Evolutionary conservation across 2,888 invertebrate species (phyloP).

Genomic region (Euproctis similis): DNA sequence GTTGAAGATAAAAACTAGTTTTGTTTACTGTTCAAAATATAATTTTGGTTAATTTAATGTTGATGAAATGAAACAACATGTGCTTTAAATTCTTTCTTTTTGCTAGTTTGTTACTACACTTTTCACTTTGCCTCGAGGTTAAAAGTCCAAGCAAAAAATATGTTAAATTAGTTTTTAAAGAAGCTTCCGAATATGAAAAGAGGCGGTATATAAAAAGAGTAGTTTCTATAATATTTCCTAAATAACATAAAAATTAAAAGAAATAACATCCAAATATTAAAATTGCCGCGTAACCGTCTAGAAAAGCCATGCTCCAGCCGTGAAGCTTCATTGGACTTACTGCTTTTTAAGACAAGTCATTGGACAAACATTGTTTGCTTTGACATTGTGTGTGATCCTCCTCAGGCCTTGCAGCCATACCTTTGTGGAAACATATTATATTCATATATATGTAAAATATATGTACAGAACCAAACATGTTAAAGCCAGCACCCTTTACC

Average conservation of each 20-base stretch:
- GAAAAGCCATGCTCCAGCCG: constrained; percentile 37
- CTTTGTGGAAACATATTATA: constrained; percentile 67
- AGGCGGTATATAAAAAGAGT: not conserved
- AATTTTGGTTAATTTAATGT: not conserved
- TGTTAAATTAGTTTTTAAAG: constrained; percentile 1
- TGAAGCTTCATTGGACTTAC: constrained; percentile 81
- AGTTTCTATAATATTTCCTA: constrained; percentile 4
- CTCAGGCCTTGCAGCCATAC: constrained; percentile 96
- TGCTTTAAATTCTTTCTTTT: not conserved
- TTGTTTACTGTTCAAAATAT: not conserved
- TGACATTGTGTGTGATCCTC: constrained; percentile 97
- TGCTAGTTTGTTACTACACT: not conserved
- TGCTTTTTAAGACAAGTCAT: constrained; percentile 99
- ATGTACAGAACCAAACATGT: too few species aligned
- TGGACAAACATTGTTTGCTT: constrained; percentile 99
- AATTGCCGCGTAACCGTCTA: constrained; percentile 15
- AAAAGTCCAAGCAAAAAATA: constrained; percentile 11
- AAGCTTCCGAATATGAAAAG: not conserved
- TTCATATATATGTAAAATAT: not conserved
- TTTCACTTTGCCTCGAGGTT: not conserved
- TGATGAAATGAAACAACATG: too few species aligned
- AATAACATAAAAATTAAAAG: too few species aligned
- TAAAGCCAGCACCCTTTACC: too few species aligned
- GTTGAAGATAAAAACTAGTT: not conserved
- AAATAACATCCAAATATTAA: constrained; percentile 11